Evolutionary conservation across 2,888 invertebrate species (phyloP), one percentile per base, ranked within the genome.

Genomic region (Drosophila borborema): DNA sequence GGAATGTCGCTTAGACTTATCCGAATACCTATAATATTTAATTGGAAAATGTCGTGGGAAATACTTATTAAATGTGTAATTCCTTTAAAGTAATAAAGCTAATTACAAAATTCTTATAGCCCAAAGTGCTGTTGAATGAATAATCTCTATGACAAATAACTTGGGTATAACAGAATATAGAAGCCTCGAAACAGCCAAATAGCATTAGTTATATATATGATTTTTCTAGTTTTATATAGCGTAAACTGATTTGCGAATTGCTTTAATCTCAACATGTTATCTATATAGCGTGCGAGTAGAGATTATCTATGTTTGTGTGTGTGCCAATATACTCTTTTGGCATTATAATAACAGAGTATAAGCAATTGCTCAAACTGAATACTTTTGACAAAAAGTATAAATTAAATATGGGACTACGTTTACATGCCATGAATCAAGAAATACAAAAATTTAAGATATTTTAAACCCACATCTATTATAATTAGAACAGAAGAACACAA

Each of bases 1-100:
- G 64, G 76, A 65, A 79, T 79, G 76, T 36, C 36, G 63, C 20
- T 58, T 10, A 60, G 51, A 28, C 43, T 51, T 41, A 58, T 7
- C 51, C n/a, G 48, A 31, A 49, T 40, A 34, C 1, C 36, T 38
- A 16, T 7, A 7, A 23, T 38, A 40, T n/a, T 20, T 62, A 63
- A 72, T 46, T 62, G 61, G 31, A 9, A 36, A 41, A 54, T 34
- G 23, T 18, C 23, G 54, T 63, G 54, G 18, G 58, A 20, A 31
- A 36, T 1, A 6, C 31, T 63, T 28, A 65, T 75, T 56, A 61
- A 40, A 58, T 45, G 20, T 56, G 36, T 46, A 64, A 68, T 64
- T 45, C 10, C 20, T 36, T 20, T 20, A 43, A 46, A 16, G 23
- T 51, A 61, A 51, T 63, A 31, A 61, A 51, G 10, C 23, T 16